Conservation (phyloP, 2,888 invertebrate species). For the Eustalomyia histrio region DNA sequence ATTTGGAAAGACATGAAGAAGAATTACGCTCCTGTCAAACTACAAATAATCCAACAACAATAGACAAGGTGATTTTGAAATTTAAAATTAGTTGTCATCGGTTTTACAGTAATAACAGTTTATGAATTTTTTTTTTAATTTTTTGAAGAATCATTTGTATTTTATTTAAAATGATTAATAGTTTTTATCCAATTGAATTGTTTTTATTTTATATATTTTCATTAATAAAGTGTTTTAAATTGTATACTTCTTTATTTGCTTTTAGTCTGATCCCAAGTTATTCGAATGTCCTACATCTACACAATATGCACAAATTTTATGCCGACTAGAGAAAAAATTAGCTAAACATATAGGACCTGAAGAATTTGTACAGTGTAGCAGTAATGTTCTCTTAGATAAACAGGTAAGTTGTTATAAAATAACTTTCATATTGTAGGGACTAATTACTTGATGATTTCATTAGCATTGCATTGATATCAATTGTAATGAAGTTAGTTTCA, state of each 20-base stretch:
- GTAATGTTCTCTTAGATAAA: constrained; percentile 77
- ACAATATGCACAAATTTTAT: constrained; percentile 79
- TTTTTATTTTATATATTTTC: too few species aligned
- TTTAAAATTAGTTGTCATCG: too few species aligned
- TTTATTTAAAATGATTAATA: too few species aligned
- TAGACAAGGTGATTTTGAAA: constrained; percentile 73
- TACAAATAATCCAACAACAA: constrained; percentile 65
- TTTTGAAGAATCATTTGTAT: too few species aligned
- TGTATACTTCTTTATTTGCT: background rate
- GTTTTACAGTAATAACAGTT: too few species aligned
- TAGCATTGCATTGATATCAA: too few species aligned
- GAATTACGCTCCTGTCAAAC: constrained; percentile 79
- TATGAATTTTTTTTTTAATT: too few species aligned
- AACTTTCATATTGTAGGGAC: too few species aligned
- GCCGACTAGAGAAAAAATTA: constrained; percentile 78
- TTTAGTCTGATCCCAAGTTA: constrained; percentile 68
- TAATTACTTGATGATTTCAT: too few species aligned
- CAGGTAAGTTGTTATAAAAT: constrained; percentile 72
- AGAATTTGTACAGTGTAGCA: constrained; percentile 79
- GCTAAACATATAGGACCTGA: constrained; percentile 79
- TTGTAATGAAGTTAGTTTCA: too few species aligned
- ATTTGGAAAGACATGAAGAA: constrained; percentile 79
- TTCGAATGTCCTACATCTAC: constrained; percentile 77
- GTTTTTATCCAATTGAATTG: too few species aligned
- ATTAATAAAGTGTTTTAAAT: background rate